Base-by-base conservation (phyloP, 2,797 vertebrate genomes). In the Tachyglossus aculeatus region DNA sequence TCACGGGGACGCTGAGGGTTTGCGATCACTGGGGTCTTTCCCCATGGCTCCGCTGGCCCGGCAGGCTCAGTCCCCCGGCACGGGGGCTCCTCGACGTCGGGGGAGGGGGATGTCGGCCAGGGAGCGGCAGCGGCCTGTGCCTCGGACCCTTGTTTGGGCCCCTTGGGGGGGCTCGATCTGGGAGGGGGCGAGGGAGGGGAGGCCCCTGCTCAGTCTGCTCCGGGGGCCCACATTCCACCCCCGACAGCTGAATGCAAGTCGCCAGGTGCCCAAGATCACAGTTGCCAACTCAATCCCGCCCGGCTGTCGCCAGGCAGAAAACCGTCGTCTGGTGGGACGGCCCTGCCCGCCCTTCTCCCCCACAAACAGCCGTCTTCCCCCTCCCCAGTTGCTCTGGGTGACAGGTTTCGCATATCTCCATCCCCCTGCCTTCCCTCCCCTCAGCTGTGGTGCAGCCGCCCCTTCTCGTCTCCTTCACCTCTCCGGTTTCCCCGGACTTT, bases 231-330 rank as follows among this genome's bases (percentile, higher is more conserved):
- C n/a, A 24, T 31, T 59, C 27, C 14, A 54, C 16, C 9, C 33
- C 21, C 16, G 11, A 60, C 60, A 67, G 31, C 52, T 59, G 69
- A 33, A 14, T 9, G 7, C 22, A 19, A 48, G 48, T 36, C n/a
- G 22, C 53, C 38, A 37, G 19, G 25, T 32, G 11, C 14, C 19
- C 10, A 32, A 48, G 47, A 66, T 51, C 64, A 25, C 78, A 64
- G 73, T 50, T 78, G 74, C 36, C 54, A 9, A 53, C 59, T 22
- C 11, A 5, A 10, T 52, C 37, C 33, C 32, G 41, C 36, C 66
- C 83, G 83, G 77, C 78, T 86, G 78, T 61, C 58, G 34, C 62
- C 45, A 11, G n/a, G 61, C 69, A 57, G 74, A 59, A 71, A 56
- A 71, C 57, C 60, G 38, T 12, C 48, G 36, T 58, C 37, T 62